Evolutionary conservation across 2,797 vertebrate genomes (phyloP).

Genomic region (Orientallactaga sibirica): DNA sequence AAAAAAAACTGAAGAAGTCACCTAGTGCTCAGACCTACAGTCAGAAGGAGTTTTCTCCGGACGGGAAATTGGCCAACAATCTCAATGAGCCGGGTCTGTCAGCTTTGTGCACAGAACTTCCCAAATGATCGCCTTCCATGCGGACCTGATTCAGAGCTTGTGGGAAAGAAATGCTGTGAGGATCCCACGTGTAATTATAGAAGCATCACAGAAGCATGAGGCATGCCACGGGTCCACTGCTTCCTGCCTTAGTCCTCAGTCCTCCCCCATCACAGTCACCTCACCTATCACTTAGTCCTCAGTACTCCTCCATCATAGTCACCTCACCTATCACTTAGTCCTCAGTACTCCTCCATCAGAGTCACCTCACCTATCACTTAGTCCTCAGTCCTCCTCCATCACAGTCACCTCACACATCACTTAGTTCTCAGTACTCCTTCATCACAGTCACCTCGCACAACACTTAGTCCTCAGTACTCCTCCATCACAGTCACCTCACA

Average conservation of each 20-base stretch:
- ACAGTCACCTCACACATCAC: neutral
- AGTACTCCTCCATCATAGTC: neutral
- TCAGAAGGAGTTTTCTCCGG: neutral
- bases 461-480: too few relatives aligned
- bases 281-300: too few relatives aligned
- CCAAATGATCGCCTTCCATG: neutral
- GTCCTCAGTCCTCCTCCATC: neutral
- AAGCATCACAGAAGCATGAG: neutral
- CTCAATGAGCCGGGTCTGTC: neutral
- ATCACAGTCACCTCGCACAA: neutral
- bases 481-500: neutral
- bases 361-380: too few relatives aligned
- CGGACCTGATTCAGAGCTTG: neutral
- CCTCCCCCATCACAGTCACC: neutral
- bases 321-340: too few relatives aligned
- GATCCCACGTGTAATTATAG: constrained; percentile 45
- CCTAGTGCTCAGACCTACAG: fast-evolving
- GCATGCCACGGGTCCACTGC: neutral
- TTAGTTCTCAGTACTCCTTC: neutral
- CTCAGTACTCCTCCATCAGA: neutral
- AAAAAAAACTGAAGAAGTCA: neutral
- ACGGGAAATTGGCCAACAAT: neutral
- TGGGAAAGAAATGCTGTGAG: constrained; percentile 50
- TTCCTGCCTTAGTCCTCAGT: neutral
- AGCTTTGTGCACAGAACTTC: neutral